A percentile compares a stretch with the other conserved stretches of the same genome.
Conservation (phyloP, 2,113 vertebrate species). For the Nibea coibor region DNA sequence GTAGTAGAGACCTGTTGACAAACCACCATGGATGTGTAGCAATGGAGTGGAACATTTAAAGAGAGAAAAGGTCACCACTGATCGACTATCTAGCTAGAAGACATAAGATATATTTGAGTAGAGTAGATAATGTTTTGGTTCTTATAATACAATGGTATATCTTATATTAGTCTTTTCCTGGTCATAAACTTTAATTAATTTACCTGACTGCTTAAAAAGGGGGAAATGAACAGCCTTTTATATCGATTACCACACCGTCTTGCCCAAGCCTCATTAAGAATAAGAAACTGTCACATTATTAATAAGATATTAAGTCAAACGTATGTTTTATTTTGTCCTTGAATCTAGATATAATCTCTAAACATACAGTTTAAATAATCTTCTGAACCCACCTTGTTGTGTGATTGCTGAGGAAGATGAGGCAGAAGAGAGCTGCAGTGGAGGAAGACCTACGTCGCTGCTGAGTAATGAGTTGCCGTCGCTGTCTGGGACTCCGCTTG, state of each 20-base stretch:
- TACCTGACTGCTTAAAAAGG: neutral
- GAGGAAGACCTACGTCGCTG: slow-evolving; percentile 91
- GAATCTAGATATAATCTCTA: neutral
- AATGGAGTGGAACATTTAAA: slow-evolving; percentile 39
- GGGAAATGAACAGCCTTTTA: neutral
- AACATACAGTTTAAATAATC: neutral
- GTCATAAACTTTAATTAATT: neutral
- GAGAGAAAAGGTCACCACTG: slow-evolving; percentile 26
- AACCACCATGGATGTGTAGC: slow-evolving; percentile 32
- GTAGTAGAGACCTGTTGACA: slow-evolving; percentile 58
- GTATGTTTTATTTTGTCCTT: neutral
- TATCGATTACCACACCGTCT: neutral
- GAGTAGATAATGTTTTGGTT: neutral
- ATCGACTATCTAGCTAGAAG: neutral
- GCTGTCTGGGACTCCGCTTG: slow-evolving; percentile 85
- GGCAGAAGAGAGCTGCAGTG: slow-evolving; percentile 91
- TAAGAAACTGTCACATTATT: neutral
- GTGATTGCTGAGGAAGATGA: slow-evolving; percentile 87
- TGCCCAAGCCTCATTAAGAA: neutral
- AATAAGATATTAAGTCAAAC: neutral
- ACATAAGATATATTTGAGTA: slow-evolving; percentile 2
- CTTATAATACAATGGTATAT: neutral
- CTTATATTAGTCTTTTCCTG: neutral
- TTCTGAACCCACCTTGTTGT: slow-evolving; percentile 77
- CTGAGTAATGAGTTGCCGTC: slow-evolving; percentile 88